These are phyloP conservation scores for Eurypyga helias DNA, from an alignment of 2,113 vertebrate species.

Conservation along the genomic window DNA sequence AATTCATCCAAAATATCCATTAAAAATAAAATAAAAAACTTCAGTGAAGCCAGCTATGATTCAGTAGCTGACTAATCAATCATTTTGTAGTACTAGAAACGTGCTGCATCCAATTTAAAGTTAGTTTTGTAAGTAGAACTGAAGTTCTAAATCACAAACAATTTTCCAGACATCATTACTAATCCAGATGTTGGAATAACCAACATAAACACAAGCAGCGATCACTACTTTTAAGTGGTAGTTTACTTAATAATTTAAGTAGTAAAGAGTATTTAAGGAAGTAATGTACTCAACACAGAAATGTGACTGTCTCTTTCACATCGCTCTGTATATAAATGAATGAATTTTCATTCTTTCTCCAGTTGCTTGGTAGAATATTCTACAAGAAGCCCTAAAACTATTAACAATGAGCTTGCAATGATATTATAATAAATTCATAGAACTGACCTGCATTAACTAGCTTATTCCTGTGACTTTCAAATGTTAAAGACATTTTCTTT, in stretches of 20 bases:
- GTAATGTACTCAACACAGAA: not conserved
- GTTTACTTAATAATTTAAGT: not conserved
- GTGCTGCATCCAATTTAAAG: not conserved
- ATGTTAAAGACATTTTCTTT: not conserved
- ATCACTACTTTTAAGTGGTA: not conserved
- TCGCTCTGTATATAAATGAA: not conserved
- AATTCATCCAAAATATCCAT: not conserved
- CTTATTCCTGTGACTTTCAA: not conserved
- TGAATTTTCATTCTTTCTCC: not conserved
- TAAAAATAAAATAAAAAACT: not conserved
- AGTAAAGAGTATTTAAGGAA: not conserved
- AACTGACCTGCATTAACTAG: not conserved
- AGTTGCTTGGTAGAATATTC: not conserved
- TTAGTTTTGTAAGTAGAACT: not conserved
- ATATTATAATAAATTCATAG: not conserved
- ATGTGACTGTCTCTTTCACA: not conserved
- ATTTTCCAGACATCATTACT: not conserved
- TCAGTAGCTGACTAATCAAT: not conserved
- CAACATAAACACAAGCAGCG: not conserved
- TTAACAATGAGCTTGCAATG: not conserved
- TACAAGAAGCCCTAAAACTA: not conserved
- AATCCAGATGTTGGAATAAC: not conserved
- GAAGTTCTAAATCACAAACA: not conserved
- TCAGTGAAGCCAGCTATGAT: not conserved
- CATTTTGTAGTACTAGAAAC: not conserved